Evolutionary conservation across 2,797 vertebrate genomes (phyloP).

Genomic region (Pseudochaenichthys georgianus): DNA sequence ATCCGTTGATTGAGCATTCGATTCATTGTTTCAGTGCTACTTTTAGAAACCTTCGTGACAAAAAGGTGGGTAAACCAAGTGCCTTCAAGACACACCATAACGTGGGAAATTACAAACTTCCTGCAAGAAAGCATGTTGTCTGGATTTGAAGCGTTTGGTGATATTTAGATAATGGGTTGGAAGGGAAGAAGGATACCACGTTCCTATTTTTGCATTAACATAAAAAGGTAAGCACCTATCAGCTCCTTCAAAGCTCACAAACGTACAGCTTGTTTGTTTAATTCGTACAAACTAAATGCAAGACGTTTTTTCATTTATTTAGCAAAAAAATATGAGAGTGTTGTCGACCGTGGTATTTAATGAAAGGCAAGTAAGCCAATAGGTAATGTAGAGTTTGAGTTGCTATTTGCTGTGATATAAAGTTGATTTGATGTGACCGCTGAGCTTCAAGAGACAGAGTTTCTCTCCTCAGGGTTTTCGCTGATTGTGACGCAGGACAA

Average conservation of each 20-base stretch:
- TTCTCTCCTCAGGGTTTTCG: neutral
- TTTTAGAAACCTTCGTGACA: neutral
- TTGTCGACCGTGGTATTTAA: neutral
- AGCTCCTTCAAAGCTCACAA: too few species aligned
- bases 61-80: neutral
- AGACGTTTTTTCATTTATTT: neutral
- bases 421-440: neutral
- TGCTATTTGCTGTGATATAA: neutral
- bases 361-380: neutral
- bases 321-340: neutral
- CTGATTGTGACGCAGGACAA: neutral
- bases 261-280: neutral
- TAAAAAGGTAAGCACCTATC: neutral
- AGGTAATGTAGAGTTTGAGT: neutral
- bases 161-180: neutral
- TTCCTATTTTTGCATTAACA: neutral
- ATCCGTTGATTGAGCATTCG: too few species aligned
- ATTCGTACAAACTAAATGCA: too few species aligned
- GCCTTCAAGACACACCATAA: neutral
- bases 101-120: slow-evolving; percentile 4
- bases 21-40: neutral
- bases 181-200: neutral
- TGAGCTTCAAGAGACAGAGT: neutral
- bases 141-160: neutral
- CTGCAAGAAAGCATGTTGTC: neutral